These are phyloP conservation scores for Camelus bactrianus DNA, from an alignment of 2,113 vertebrate species.

Conservation along the genomic window DNA sequence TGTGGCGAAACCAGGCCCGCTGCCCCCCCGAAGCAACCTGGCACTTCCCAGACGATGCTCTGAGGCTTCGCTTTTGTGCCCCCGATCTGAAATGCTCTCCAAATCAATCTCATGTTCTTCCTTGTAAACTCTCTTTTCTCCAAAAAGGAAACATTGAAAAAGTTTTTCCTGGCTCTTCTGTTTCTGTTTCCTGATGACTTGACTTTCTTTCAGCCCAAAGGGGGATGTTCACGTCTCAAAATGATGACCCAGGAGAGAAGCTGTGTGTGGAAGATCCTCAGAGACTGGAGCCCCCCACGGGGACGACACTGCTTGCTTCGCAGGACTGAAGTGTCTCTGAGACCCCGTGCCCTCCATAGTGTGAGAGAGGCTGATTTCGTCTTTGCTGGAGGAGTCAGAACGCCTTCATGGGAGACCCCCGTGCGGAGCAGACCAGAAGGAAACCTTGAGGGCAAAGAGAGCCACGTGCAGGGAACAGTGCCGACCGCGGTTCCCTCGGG, in stretches of 20 bases:
- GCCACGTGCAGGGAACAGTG: fast-evolving
- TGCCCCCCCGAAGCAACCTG: fast-evolving
- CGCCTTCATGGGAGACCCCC: not conserved
- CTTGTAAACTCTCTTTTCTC: not conserved
- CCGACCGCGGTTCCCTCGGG: fast-evolving
- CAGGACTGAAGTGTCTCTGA: fast-evolving
- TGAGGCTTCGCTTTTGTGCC: fast-evolving
- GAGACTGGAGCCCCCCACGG: not conserved
- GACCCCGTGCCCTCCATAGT: fast-evolving
- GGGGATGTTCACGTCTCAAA: not conserved
- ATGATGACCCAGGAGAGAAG: not conserved
- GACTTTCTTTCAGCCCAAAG: not conserved
- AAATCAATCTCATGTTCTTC: not conserved
- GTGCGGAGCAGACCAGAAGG: fast-evolving
- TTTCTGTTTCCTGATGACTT: not conserved
- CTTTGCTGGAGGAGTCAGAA: not conserved
- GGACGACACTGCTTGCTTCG: fast-evolving
- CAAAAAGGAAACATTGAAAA: not conserved
- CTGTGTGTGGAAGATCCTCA: no score
- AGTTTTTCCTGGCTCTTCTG: fast-evolving
- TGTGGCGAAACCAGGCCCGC: fast-evolving
- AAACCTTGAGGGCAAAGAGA: fast-evolving
- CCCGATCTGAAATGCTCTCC: not conserved
- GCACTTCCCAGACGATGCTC: fast-evolving
- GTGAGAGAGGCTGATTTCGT: fast-evolving